Evolutionary conservation across 1,140 invertebrate species (phyloP), one percentile per base, ranked within the genome.

Genomic region (Theocolax elegans): DNA sequence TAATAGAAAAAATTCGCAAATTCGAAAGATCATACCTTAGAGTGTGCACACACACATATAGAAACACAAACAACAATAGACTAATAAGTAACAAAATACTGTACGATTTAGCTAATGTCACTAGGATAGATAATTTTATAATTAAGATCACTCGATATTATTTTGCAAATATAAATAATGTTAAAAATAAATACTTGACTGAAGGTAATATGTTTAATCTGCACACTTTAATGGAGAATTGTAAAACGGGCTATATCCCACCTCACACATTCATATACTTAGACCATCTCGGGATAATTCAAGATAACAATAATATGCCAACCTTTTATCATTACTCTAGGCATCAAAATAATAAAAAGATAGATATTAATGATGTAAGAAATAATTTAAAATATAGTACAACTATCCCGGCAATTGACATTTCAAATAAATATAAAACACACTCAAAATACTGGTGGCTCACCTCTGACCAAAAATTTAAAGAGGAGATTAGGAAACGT

Each of bases 1-100:
- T 44, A 6, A 72, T 73, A 25, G 71, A 76, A 60, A 70, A 60
- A 44, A 1, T 78, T 3, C 25, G 70, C 15, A 60, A 60, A 8
- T 67, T 75, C 7, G 67, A 75, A 10, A 46, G 70, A 12, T 9
- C 58, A 27, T 68, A 25, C 15, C 4, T 53, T 3, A 13, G 51
- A 35, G 31, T 10, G 4, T 4, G 4, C 4, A 4, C 10, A 6
- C 31, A 10, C 31, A 35, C 10, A 4, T 35, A 35, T 10, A 4
- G 31, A 4, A 23, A 31, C n/a, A 53, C 9, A 3, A 10, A 27
- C 15, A 27, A 29, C 2, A 19, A 3, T 9, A 53, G 29, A 6
- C 13, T 6, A 15, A 25, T n/a, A 8, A 53, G 25, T 29, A 53
- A 13, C 4, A 12, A 15, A n/a, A 29, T 15, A 1, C 13, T 53